Evolutionary conservation across 1,140 invertebrate genomes (phyloP), one percentile per base, ranked within the genome.

Genomic region (Hydropsyche tenuis): DNA sequence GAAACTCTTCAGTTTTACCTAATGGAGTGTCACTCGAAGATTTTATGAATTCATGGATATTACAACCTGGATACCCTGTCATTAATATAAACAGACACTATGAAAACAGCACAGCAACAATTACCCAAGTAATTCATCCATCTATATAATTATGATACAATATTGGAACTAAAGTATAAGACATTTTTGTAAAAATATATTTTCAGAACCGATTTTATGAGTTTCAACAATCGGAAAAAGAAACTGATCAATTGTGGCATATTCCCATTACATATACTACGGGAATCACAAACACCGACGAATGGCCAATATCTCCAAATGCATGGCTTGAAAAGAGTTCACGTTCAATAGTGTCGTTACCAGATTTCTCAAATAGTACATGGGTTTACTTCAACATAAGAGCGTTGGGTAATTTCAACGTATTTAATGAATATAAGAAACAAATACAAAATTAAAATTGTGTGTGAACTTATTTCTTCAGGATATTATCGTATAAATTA

Each of bases 11-110:
- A 6, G 83, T 82, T 0, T 73, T 88, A 1, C 82, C 86, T 0
- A 72, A 79, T 1, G 80, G 85, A 37, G 75, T 89, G 6, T 86
- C 85, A 16, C 84, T 95, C 0, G 88, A 89, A 66, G 79, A 84
- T 1, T 90, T 95, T 37, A 93, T 96, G 92, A 89, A 94, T 78
- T 89, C 90, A 0, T 96, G 94, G 94, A 93, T 91, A 0, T 82
- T 87, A 0, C 92, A 95, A 79, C 84, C 91, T n/a, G 94, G 94
- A 1, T 96, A 90, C 82, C 94, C 94, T 0, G 89, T 96, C 0
- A 84, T 96, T 0, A 88, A 85, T 3, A 88, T 92, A 0, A 82
- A 77, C 0, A 81, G 86, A 53, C 80, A 89, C 80, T 86, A 87
- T 70, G 79, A 82, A 20, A 81, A 79, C 4, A 81, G 84, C 1